phyloP scores from a whole-genome alignment of 2,888 invertebrate species.

The Ecliptopera silaceata region DNA sequence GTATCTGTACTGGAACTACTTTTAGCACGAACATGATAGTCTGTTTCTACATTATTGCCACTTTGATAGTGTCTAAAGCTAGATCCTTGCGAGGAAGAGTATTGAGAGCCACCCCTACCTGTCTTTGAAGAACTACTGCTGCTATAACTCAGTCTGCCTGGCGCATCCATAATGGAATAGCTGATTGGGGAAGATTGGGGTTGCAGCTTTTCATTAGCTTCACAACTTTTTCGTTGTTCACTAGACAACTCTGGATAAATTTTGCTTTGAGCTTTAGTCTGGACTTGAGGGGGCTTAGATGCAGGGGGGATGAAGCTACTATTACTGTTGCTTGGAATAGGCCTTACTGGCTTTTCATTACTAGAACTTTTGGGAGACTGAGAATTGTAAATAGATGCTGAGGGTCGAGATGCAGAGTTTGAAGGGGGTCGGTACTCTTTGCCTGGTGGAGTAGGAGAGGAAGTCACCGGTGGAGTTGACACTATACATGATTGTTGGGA shows the following conservation, averaged over 20 bases:
- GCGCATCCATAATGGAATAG: slow-evolving; percentile 89
- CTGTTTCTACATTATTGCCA: slow-evolving; percentile 83
- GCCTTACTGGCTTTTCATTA: slow-evolving; percentile 66
- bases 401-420: slow-evolving; percentile 74
- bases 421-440: slow-evolving; percentile 86
- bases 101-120: slow-evolving; percentile 78
- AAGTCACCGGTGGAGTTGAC: slow-evolving; percentile 84
- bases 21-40: slow-evolving; percentile 84
- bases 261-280: slow-evolving; percentile 90
- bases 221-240: slow-evolving; percentile 82
- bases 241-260: slow-evolving; percentile 87
- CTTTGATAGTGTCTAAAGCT: slow-evolving; percentile 86
- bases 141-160: slow-evolving; percentile 85
- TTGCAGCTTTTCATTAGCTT: slow-evolving; percentile 75
- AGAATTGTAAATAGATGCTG: slow-evolving; percentile 69
- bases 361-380: slow-evolving; percentile 68
- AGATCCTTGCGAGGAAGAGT: slow-evolving; percentile 75
- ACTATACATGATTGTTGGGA: slow-evolving; percentile 89
- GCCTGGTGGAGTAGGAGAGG: slow-evolving; percentile 75
- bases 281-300: slow-evolving; percentile 82
- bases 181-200: slow-evolving; percentile 89
- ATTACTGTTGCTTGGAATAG: slow-evolving; percentile 59
- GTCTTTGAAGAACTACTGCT: slow-evolving; percentile 78
- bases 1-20: slow-evolving; percentile 85
- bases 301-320: slow-evolving; percentile 81